A percentile compares a stretch with the other conserved stretches of the same genome.
Conservation (phyloP, 2,113 vertebrate genomes). For the Urocitellus parryii region DNA sequence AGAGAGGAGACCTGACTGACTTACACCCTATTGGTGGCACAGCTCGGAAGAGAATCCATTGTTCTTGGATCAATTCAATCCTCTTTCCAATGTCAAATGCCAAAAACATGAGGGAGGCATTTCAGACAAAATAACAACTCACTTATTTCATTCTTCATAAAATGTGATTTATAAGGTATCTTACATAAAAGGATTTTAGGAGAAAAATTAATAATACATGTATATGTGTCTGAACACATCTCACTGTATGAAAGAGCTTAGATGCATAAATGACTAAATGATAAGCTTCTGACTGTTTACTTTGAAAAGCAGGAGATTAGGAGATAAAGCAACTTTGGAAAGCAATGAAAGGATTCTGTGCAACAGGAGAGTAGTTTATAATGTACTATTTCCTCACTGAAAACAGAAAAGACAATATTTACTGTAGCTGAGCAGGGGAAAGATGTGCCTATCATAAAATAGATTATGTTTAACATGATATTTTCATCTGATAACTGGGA, state of each 20-base stretch:
- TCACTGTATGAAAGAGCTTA: neutral
- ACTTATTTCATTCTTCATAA: constrained; percentile 25
- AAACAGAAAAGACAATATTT: constrained; percentile 84
- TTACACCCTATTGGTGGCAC: neutral
- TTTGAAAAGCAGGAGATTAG: neutral
- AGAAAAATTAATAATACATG: neutral
- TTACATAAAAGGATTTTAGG: neutral
- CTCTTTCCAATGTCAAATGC: neutral
- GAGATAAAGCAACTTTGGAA: neutral
- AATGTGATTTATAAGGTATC: neutral
- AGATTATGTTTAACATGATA: constrained; percentile 70
- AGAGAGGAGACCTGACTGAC: neutral
- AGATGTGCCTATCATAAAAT: constrained; percentile 77
- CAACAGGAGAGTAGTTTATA: constrained; percentile 70
- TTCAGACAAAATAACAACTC: neutral
- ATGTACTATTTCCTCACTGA: constrained; percentile 81
- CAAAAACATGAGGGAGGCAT: neutral
- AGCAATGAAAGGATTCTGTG: constrained; percentile 61
- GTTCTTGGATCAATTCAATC: neutral
- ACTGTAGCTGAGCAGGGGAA: constrained; percentile 77
- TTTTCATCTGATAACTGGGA: constrained; percentile 2
- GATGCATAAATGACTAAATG: neutral
- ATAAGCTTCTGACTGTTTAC: constrained; percentile 23
- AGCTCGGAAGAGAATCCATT: neutral
- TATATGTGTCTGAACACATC: neutral